Percentiles rank a stretch among this genome's conserved stretches.
Conservation (phyloP, 2,888 invertebrate genomes). For the Euclidia mi region DNA sequence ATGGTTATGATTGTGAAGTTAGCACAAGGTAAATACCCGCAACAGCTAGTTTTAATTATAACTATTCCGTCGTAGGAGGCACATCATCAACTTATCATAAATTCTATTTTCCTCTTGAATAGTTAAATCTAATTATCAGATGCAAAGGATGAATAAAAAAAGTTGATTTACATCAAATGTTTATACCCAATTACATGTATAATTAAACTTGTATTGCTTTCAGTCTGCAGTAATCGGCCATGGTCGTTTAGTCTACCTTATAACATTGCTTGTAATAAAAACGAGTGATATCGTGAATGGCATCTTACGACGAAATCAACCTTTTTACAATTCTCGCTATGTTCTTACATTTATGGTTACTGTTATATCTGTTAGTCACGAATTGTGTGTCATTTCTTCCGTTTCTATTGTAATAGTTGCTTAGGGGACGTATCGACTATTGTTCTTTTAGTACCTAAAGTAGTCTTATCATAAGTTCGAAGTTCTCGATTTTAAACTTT, state of each 20-base stretch:
- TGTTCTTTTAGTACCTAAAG: no score
- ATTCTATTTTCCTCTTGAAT: no score
- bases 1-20: no score
- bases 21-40: no score
- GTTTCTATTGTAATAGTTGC: neutral
- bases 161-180: no score
- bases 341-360: slow-evolving; percentile 9
- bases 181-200: neutral
- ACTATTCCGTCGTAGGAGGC: no score
- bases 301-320: slow-evolving; percentile 9
- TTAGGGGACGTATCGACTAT: neutral
- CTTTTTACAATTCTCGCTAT: slow-evolving; percentile 27
- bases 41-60: no score
- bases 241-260: slow-evolving; percentile 2
- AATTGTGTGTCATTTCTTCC: neutral
- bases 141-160: no score
- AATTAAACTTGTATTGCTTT: neutral
- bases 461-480: no score
- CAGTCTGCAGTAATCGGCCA: neutral
- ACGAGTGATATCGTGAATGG: slow-evolving; percentile 13
- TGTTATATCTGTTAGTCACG: neutral
- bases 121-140: no score
- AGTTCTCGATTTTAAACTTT: no score
- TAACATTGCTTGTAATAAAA: neutral
- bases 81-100: no score